Conservation (phyloP, 2,113 vertebrate genomes). For the Leptosomus discolor region DNA sequence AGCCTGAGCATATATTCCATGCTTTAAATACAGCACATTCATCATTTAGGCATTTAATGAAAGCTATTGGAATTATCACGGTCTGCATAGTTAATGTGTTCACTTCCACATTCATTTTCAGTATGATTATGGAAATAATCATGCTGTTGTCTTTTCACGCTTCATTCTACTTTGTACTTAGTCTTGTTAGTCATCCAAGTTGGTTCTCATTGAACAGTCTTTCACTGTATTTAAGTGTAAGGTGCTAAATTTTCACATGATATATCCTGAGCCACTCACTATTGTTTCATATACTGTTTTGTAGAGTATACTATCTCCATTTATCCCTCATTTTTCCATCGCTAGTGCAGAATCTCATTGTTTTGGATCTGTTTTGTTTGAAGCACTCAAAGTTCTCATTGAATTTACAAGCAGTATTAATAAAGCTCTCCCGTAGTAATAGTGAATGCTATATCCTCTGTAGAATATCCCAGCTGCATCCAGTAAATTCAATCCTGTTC, state of each 20-base stretch:
- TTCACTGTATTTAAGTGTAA: not conserved
- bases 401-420: not conserved
- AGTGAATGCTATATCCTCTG: not conserved
- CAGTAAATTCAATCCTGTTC: not conserved
- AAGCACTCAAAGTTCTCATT: not conserved
- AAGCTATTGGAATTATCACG: not conserved
- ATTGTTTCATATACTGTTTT: not conserved
- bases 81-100: not conserved
- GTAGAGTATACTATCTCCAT: not conserved
- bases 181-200: not conserved
- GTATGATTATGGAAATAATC: not conserved
- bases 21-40: not conserved
- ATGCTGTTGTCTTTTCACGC: not conserved
- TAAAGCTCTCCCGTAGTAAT: not conserved
- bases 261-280: not conserved
- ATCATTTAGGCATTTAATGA: not conserved
- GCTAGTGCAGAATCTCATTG: not conserved
- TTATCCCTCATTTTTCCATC: not conserved
- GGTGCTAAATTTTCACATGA: not conserved
- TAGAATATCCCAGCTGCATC: not conserved
- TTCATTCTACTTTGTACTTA: not conserved
- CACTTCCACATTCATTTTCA: not conserved
- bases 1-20: fast-evolving
- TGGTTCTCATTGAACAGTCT: not conserved
- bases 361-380: not conserved